Evolutionary conservation across 2,797 vertebrate species (phyloP), one percentile per base, ranked within the genome.

Genomic region (Epinephelus malabaricus): DNA sequence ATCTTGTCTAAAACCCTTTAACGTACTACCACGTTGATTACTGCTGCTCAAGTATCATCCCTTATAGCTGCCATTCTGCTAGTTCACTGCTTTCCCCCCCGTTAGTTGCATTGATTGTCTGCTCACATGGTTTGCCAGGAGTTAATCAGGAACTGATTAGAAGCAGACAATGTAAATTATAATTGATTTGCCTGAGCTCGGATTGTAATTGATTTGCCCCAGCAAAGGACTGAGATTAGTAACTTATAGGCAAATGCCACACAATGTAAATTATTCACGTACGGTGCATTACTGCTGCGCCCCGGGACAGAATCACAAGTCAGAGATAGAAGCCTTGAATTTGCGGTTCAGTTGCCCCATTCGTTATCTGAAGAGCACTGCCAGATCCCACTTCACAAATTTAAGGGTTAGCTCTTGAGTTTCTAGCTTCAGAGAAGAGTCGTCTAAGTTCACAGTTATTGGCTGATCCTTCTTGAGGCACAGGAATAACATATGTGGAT

Each of bases 81-180:
- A 9, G 40, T 59, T 76, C 45, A 5, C 65, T 43, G 66, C 75
- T 58, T 79, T 70, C 65, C 14, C 45, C 30, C 19, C 47, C 2
- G 47, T 56, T 64, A 69, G 45, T 45, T 23, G 4, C 84, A 89
- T 89, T 84, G 88, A 92, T 91, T 80, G 76, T 82, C 87, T 79
- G 10, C 69, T 85, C 53, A 70, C 86, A 38, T 76, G 81, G 68
- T 86, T 86, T 78, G 68, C 85, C 85, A 64, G 87, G 84, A 84
- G 87, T 89, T 89, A 88, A 90, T 90, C 82, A 93, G 78, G 53
- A 84, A 64, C 87, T 89, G 86, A 94, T 93, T 89, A 92, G 79
- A 89, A 73, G 73, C 63, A 63, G 77, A 66, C 60, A 67, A 79
- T 59, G 72, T 72, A 80, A 77, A 84, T 76, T 79, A 69, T 88